Percentiles rank a stretch among this genome's conserved stretches.
phyloP scores from a whole-genome alignment of 2,888 invertebrate species.

The Lasioglossum marginatum region DNA sequence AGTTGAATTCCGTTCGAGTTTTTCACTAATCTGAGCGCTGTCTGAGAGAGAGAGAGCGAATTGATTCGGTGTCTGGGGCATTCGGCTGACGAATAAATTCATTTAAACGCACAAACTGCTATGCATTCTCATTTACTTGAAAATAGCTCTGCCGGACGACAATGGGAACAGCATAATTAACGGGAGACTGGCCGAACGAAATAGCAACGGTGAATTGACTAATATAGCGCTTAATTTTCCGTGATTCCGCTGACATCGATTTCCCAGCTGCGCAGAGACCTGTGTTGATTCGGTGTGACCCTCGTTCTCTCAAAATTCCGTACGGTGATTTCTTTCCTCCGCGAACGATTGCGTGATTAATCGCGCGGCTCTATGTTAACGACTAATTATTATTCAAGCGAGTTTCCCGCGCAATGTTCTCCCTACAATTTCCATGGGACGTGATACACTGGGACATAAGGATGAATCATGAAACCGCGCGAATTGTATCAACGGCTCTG shows the following conservation, averaged over 20 bases:
- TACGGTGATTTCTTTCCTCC: background rate
- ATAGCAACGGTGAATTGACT: constrained; percentile 24
- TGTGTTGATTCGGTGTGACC: background rate
- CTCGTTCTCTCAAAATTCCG: background rate
- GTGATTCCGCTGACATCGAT: background rate
- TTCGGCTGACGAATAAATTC: constrained; percentile 42
- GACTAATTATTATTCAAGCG: background rate
- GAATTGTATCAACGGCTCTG: background rate
- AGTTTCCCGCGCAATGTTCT: constrained; percentile 30
- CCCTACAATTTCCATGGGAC: constrained; percentile 45
- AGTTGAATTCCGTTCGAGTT: constrained; percentile 43
- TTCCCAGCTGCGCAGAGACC: background rate
- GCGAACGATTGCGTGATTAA: background rate
- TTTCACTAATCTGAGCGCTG: constrained; percentile 15
- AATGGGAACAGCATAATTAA: constrained; percentile 47
- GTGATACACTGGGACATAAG: background rate
- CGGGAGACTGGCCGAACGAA: constrained; percentile 15
- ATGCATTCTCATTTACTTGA: constrained; percentile 48
- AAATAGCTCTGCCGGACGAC: constrained; percentile 35
- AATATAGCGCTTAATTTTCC: constrained; percentile 24
- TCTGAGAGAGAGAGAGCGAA: constrained; percentile 38
- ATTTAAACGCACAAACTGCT: constrained; percentile 41
- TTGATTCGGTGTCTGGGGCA: constrained; percentile 37
- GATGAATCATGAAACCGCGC: constrained; percentile 7
- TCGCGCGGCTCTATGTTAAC: background rate